Evolutionary conservation across 2,888 invertebrate genomes (phyloP), one percentile per base, ranked within the genome.

Genomic region (Meiosimyza decipiens): DNA sequence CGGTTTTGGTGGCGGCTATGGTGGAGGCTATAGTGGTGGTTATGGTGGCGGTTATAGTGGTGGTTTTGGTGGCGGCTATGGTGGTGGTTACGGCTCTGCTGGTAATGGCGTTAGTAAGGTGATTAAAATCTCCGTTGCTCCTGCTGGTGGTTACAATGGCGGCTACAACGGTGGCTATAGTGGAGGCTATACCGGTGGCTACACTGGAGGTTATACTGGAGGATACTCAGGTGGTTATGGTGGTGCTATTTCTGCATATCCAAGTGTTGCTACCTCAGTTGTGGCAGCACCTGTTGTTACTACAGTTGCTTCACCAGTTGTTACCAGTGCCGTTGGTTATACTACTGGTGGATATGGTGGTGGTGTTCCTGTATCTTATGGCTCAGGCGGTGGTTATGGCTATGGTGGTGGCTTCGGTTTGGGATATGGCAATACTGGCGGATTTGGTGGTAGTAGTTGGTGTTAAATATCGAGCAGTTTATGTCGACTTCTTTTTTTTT

Each of bases 331-430:
- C 1, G 55, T 18, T 15, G 68, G 50, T 22, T 51, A 66, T 55
- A 54, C 64, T 18, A 54, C 50, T 33, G 59, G 63, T 22, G 73
- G 64, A 40, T 71, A 73, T 71, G 74, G 74, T 51, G 62, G 12
- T 9, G 71, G 47, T 62, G 40, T 80, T 71, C 77, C 81, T 3
- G 76, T 71, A 64, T 72, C 77, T 28, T 80, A 79, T 62, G 81
- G 82, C 51, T 74, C 71, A 52, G 82, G 82, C 49, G 33, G 75
- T 49, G 80, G 80, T 47, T 80, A 80, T 33, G 80, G 80, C 4
- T 76, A 75, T 63, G 77, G 77, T 18, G 80, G 81, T 47, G 78
- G 81, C 59, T 77, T 71, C 15, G 80, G 80, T 11, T 59, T 81
- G 47, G 82, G 82, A n/a, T 78, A 77, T 57, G 80, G 78, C 3